Percentiles rank a stretch among this genome's conserved stretches.
These are phyloP conservation scores for Leptatherina wallacei DNA, from an alignment of 2,797 vertebrate genomes.

Conservation along the genomic window DNA sequence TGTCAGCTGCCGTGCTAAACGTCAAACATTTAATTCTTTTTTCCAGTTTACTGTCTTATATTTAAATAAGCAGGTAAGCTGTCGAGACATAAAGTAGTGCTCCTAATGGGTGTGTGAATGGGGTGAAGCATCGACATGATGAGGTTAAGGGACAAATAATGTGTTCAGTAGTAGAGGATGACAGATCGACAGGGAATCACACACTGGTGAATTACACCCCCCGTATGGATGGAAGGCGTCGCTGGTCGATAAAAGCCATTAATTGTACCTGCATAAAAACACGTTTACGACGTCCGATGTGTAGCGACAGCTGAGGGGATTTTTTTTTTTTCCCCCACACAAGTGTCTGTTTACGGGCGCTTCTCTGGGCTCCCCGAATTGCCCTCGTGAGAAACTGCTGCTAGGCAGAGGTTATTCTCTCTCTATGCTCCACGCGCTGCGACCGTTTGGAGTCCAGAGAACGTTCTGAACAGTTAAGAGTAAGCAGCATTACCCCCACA, in stretches of 20 bases:
- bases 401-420: neutral
- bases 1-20: neutral
- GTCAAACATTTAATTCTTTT: neutral
- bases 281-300: neutral
- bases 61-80: neutral
- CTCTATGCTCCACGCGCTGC: too few species aligned
- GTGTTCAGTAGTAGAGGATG: neutral
- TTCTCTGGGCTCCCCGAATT: neutral
- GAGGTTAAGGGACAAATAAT: conserved; percentile 5
- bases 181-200: conserved; percentile 4
- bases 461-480: neutral
- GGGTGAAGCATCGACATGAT: neutral
- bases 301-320: neutral
- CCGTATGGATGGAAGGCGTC: neutral
- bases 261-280: neutral
- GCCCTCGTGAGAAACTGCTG: conserved; percentile 29
- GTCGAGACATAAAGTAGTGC: neutral
- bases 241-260: neutral
- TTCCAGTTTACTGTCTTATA: neutral
- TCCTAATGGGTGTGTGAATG: neutral
- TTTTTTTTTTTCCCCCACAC: neutral
- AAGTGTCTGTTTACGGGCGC: neutral
- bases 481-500: neutral
- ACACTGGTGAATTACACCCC: neutral
- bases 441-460: too few species aligned